Evolutionary conservation across 2,888 invertebrate genomes (phyloP).

Genomic region (Sclerodermus sp.): DNA sequence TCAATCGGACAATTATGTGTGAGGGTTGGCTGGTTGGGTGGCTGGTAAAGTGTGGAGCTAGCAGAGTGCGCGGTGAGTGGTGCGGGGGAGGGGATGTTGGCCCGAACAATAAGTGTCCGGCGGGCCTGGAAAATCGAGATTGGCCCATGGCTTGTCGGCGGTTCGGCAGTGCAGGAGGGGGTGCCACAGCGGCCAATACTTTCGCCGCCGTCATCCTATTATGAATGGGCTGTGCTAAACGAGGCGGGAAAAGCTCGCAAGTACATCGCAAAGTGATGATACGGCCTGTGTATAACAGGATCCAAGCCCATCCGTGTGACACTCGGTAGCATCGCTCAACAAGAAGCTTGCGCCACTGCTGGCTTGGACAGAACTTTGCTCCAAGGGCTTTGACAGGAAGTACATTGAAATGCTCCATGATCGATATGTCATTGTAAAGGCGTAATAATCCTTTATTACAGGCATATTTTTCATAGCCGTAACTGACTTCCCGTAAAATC

Average conservation of each 20-base stretch:
- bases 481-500: too few relatives aligned
- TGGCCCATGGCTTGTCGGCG: not conserved
- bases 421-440: too few relatives aligned
- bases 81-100: not conserved
- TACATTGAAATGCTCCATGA: too few relatives aligned
- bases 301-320: too few relatives aligned
- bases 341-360: too few relatives aligned
- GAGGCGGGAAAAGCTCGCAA: constrained; percentile 44
- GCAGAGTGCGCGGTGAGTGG: not conserved
- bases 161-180: not conserved
- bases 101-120: constrained; percentile 17
- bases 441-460: too few relatives aligned
- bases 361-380: too few relatives aligned
- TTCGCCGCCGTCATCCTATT: constrained; percentile 34
- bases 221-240: constrained; percentile 42
- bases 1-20: constrained; percentile 4
- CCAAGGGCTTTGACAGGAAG: too few relatives aligned
- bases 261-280: constrained; percentile 41
- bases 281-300: constrained; percentile 36
- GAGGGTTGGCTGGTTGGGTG: too few relatives aligned
- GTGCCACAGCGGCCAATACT: constrained; percentile 25
- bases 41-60: too few relatives aligned
- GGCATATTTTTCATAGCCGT: too few relatives aligned
- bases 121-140: constrained; percentile 20
- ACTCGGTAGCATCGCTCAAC: too few relatives aligned